Conservation (phyloP, 35 echinoderm and acorn worm species). For the Patiria miniata region DNA sequence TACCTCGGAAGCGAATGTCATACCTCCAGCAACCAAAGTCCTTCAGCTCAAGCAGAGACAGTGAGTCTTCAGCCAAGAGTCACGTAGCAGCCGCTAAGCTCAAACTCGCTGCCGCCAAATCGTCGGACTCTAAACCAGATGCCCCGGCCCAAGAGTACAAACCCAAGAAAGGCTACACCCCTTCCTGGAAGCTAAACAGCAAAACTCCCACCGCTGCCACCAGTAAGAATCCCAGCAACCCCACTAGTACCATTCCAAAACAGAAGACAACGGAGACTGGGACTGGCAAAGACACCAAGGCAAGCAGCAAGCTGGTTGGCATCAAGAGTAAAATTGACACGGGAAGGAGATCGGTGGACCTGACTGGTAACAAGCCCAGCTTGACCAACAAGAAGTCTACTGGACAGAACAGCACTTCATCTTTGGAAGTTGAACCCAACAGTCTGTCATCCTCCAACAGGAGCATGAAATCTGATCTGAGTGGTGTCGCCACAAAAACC, state of each 20-base stretch:
- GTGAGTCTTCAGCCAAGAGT: conserved; percentile 15
- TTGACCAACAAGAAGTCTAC: conserved; percentile 25
- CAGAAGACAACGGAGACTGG: conserved; percentile 59
- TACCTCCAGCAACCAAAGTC: conserved; percentile 63
- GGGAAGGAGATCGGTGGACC: conserved; percentile 50
- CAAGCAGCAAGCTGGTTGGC: conserved; percentile 51
- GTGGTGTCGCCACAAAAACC: conserved; percentile 4
- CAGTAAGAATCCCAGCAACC: conserved; percentile 11
- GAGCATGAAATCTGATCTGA: conserved; percentile 73
- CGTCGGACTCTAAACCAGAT: conserved; percentile 7
- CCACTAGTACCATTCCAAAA: conserved; percentile 59
- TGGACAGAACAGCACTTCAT: conserved; percentile 43
- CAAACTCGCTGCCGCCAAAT: conserved; percentile 22
- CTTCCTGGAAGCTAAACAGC: conserved; percentile 57
- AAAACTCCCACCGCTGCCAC: conserved; percentile 43
- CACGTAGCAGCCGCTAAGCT: conserved; percentile 31
- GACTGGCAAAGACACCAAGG: neutral
- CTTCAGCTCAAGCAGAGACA: conserved; percentile 10
- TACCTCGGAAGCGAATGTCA: conserved; percentile 40
- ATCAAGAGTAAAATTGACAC: conserved; percentile 88
- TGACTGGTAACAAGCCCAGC: conserved; percentile 21
- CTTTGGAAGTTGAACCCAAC: conserved; percentile 51
- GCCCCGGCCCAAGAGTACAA: conserved; percentile 37
- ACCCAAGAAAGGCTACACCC: conserved; percentile 62
- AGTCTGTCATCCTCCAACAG: conserved; percentile 71